Evolutionary conservation across 1,140 invertebrate species (phyloP).

Genomic region (Acromyrmex charruanus): DNA sequence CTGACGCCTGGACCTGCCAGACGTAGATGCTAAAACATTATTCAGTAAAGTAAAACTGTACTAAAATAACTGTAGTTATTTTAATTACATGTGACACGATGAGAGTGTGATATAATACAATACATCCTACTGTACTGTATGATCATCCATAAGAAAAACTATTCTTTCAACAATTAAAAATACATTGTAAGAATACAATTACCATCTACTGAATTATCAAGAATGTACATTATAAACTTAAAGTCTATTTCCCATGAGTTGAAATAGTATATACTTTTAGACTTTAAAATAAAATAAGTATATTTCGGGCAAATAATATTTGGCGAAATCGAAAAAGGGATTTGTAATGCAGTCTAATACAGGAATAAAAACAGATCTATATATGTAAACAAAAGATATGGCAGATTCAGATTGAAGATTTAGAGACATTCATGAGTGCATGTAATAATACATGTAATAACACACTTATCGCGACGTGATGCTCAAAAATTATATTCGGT

Average conservation of each 20-base stretch:
- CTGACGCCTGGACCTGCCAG: conserved; percentile 89
- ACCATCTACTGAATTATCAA: background rate
- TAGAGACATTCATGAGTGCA: background rate
- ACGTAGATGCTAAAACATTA: conserved; percentile 70
- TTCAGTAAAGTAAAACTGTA: conserved; percentile 19
- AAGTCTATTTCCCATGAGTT: too few relatives aligned
- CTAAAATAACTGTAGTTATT: background rate
- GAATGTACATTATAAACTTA: too few relatives aligned
- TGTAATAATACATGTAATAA: background rate
- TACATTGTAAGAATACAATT: background rate
- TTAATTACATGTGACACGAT: background rate
- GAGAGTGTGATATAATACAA: background rate
- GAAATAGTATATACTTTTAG: too few relatives aligned
- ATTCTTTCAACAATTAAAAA: background rate
- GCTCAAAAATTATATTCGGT: background rate
- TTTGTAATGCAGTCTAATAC: too few relatives aligned
- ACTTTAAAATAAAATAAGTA: too few relatives aligned
- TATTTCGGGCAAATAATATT: too few relatives aligned
- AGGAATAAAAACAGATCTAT: too few relatives aligned
- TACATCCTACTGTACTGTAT: background rate
- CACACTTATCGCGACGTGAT: background rate
- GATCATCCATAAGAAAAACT: background rate
- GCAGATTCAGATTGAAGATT: background rate
- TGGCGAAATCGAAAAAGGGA: too few relatives aligned
- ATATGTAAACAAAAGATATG: conserved; percentile 4